Evolutionary conservation across 2,888 invertebrate species (phyloP).

Genomic region (Epinotia brunnichana): DNA sequence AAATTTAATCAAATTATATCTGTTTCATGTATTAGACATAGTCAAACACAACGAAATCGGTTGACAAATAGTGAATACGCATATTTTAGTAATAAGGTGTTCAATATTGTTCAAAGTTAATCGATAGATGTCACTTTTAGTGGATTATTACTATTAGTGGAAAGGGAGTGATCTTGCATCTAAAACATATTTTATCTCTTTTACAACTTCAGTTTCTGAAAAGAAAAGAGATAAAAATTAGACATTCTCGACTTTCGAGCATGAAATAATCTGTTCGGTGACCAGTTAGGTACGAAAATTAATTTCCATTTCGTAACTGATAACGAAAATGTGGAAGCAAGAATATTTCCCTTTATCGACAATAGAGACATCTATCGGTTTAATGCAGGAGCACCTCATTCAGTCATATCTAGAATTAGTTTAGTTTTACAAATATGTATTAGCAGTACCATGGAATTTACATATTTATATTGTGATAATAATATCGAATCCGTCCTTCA

Average conservation of each 20-base stretch:
- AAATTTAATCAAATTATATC: neutral
- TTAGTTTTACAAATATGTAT: slow-evolving; percentile 39
- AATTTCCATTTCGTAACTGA: neutral
- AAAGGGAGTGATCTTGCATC: neutral
- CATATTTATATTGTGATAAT: slow-evolving; percentile 44
- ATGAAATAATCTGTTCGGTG: neutral
- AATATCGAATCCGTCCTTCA: slow-evolving; percentile 43
- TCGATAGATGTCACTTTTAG: neutral
- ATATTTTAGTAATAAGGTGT: slow-evolving; percentile 5
- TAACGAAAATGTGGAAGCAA: neutral
- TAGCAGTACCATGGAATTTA: slow-evolving; percentile 40
- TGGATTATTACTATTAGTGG: too few species aligned
- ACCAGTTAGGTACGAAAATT: slow-evolving; percentile 2
- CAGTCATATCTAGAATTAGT: slow-evolving; percentile 42
- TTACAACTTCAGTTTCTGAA: too few species aligned
- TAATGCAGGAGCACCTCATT: slow-evolving; percentile 29
- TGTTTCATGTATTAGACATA: slow-evolving; percentile 11
- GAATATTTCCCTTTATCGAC: neutral
- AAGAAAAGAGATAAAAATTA: neutral
- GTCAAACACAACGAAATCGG: slow-evolving; percentile 35
- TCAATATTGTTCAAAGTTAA: neutral
- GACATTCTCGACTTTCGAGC: neutral
- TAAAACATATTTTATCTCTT: too few species aligned
- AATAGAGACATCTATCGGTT: slow-evolving; percentile 14
- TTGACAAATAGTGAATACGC: slow-evolving; percentile 10